Conservation (phyloP, 2,888 invertebrate species). For the Acleris cristana region DNA sequence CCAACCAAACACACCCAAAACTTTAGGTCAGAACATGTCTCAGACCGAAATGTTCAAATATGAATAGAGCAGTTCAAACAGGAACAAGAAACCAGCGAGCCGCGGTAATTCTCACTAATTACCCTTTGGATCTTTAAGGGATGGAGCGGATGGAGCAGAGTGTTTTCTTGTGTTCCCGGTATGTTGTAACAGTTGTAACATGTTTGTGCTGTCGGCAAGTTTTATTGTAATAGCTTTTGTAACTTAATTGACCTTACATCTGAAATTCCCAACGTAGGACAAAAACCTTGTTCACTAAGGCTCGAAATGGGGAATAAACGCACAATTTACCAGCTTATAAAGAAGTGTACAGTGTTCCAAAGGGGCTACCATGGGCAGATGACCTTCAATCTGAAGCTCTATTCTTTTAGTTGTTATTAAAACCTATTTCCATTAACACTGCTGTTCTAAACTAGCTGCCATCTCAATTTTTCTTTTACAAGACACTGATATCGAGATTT, state of each 20-base stretch:
- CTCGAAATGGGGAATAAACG: too few species aligned
- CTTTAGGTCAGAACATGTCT: constrained; percentile 9
- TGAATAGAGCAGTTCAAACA: constrained; percentile 12
- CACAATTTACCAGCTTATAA: too few species aligned
- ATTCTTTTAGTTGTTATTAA: too few species aligned
- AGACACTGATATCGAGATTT: too few species aligned
- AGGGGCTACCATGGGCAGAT: too few species aligned
- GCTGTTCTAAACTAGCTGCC: too few species aligned
- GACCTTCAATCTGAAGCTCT: too few species aligned
- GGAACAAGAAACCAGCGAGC: constrained; percentile 16
- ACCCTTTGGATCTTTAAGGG: constrained; percentile 13
- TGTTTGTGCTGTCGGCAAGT: constrained; percentile 1
- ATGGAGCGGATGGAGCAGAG: constrained; percentile 4
- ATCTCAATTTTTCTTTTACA: too few species aligned
- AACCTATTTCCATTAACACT: too few species aligned
- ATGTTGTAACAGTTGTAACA: constrained; percentile 5
- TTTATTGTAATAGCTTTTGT: constrained; percentile 7
- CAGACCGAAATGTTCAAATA: constrained; percentile 14
- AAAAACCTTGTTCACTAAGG: too few species aligned
- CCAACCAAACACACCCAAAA: constrained; percentile 13
- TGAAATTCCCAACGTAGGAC: neutral
- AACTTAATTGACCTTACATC: neutral
- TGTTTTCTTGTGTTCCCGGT: constrained; percentile 14
- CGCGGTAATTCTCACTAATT: constrained; percentile 16
- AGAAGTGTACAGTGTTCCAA: too few species aligned